Evolutionary conservation across 2,113 vertebrate species (phyloP).

Genomic region (Clupea harengus): DNA sequence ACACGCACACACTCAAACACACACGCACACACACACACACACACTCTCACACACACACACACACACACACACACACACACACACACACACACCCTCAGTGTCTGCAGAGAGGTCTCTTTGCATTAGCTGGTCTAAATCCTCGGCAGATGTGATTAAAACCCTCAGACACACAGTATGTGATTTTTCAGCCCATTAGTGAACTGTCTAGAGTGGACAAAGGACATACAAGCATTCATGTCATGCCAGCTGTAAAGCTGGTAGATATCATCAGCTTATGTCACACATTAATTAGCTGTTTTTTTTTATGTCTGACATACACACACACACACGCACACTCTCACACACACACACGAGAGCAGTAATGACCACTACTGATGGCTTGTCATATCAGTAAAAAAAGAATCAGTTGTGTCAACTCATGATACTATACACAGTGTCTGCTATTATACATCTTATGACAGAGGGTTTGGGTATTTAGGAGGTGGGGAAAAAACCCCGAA

Average conservation of each 20-base stretch:
- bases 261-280: neutral
- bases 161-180: neutral
- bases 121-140: neutral
- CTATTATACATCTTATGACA: neutral
- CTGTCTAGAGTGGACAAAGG: neutral
- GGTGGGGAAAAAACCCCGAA: too few species aligned
- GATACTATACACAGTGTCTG: neutral
- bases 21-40: neutral
- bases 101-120: conserved; percentile 1
- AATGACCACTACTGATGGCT: neutral
- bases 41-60: neutral
- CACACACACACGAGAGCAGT: neutral
- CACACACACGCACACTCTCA: too few species aligned
- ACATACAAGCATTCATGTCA: neutral
- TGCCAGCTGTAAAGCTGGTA: neutral
- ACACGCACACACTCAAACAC: too few species aligned
- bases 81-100: neutral
- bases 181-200: neutral
- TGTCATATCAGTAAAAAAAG: neutral
- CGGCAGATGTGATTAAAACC: conserved; percentile 1
- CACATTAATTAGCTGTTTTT: neutral
- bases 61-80: neutral
- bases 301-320: neutral
- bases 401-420: neutral
- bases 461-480: neutral